Evolutionary conservation across 2,113 vertebrate species (phyloP).

Genomic region (Phocoena phocoena): DNA sequence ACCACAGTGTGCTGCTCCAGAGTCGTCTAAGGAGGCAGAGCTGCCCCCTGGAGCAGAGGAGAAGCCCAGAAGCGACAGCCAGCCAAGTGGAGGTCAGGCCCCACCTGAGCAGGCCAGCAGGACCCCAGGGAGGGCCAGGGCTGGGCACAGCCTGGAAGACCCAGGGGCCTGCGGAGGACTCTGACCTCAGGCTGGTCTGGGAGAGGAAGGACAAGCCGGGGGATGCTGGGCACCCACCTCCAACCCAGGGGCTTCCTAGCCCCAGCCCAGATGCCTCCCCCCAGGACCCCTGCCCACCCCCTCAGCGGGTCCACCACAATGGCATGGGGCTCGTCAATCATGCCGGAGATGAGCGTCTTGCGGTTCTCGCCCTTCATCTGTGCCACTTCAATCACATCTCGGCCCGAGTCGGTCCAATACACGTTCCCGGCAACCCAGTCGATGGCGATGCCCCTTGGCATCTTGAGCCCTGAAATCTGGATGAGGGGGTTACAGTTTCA

Average conservation of each 20-base stretch:
- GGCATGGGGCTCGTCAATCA: slow-evolving; percentile 98
- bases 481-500: not conserved
- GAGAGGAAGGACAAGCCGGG: not conserved
- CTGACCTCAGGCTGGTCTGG: not conserved
- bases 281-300: slow-evolving; percentile 87
- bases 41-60: not conserved
- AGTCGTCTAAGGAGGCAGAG: not conserved
- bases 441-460: slow-evolving; percentile 95
- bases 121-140: not conserved
- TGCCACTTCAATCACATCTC: slow-evolving; percentile 97
- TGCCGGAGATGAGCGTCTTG: slow-evolving; percentile 97
- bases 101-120: not conserved
- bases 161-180: not conserved
- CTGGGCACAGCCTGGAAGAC: not conserved
- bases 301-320: slow-evolving; percentile 95
- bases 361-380: slow-evolving; percentile 96
- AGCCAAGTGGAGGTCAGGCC: not conserved
- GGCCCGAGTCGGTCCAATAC: slow-evolving; percentile 97
- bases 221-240: not conserved
- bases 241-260: not conserved
- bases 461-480: slow-evolving; percentile 95
- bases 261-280: not conserved
- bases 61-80: not conserved
- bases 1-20: not conserved
- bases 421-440: slow-evolving; percentile 98